These are phyloP conservation scores for Lasioglossum villosulum DNA, from an alignment of 2,888 invertebrate genomes.

Conservation along the genomic window DNA sequence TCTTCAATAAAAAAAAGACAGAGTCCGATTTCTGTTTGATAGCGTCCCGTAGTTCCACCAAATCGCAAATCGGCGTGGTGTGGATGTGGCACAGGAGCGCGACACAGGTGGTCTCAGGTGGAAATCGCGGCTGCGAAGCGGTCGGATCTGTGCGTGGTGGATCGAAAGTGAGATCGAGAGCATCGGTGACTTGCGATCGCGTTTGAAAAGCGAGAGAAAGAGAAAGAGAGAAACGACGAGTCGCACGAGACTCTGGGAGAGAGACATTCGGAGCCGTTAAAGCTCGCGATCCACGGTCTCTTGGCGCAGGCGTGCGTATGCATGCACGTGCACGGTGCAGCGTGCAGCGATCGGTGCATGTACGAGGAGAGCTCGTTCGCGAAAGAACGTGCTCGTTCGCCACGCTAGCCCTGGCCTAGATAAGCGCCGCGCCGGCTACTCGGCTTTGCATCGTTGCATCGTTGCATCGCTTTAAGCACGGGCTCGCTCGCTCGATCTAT, in stretches of 20 bases:
- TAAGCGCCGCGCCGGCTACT: constrained; percentile 72
- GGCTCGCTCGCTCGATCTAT: constrained; percentile 23
- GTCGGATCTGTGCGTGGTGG: constrained; percentile 62
- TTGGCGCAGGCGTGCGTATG: constrained; percentile 33
- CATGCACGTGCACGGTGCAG: constrained; percentile 40
- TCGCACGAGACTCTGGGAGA: constrained; percentile 35
- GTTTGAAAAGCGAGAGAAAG: neutral
- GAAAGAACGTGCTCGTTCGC: constrained; percentile 65
- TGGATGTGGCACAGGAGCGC: constrained; percentile 51
- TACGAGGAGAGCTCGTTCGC: constrained; percentile 40
- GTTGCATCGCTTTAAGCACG: constrained; percentile 71
- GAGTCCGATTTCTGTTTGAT: neutral
- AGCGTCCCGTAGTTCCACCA: neutral
- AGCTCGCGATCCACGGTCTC: constrained; percentile 7
- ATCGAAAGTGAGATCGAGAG: constrained; percentile 78
- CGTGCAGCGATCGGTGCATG: constrained; percentile 39
- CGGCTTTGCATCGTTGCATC: constrained; percentile 70
- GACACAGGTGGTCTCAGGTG: constrained; percentile 58
- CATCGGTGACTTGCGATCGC: constrained; percentile 19
- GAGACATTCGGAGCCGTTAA: constrained; percentile 47
- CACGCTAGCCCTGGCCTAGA: constrained; percentile 84
- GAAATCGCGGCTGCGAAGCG: constrained; percentile 53
- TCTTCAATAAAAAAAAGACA: no score
- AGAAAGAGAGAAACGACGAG: neutral
- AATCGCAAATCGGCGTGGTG: neutral